These are phyloP conservation scores for Cladorhizidae sp. DNA, from an alignment of 37 sponge, comb jelly and placozoan species.

Conservation along the genomic window DNA sequence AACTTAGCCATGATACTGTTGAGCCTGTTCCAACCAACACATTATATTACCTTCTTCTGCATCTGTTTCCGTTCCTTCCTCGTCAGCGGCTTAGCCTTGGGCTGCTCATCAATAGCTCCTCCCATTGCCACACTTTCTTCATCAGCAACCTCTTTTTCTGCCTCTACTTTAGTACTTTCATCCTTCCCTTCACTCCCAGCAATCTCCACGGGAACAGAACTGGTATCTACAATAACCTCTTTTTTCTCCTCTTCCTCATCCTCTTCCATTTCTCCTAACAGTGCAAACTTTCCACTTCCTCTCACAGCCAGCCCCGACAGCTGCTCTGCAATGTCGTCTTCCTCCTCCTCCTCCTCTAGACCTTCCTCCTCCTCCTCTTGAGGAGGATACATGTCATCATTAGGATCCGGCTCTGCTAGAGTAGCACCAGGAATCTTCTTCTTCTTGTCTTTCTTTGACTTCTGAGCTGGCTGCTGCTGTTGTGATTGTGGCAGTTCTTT, in stretches of 20 bases:
- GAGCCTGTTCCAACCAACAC: too few relatives aligned
- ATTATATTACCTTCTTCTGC: constrained; percentile 78
- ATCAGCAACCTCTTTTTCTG: background rate
- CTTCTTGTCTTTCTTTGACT: constrained; percentile 12
- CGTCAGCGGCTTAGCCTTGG: background rate
- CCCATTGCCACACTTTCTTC: background rate
- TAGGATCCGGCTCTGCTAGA: background rate
- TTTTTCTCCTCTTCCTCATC: background rate
- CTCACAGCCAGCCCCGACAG: background rate
- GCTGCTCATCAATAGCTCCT: background rate
- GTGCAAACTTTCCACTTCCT: background rate
- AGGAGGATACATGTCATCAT: constrained; percentile 16
- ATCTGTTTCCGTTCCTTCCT: constrained; percentile 39
- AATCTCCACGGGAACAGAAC: background rate
- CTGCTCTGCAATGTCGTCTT: background rate
- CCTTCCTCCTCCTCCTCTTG: constrained; percentile 11
- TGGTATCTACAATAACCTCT: background rate
- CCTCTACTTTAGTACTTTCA: background rate
- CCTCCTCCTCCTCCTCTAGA: constrained; percentile 4
- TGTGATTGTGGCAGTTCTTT: background rate
- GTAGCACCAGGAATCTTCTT: constrained; percentile 12
- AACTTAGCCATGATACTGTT: too few relatives aligned
- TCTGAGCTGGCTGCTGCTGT: constrained; percentile 1
- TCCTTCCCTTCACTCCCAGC: background rate
- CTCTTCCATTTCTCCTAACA: constrained; percentile 8